Percentiles rank a stretch among this genome's conserved stretches.
phyloP scores from a whole-genome alignment of 2,888 invertebrate genomes.

The Brachyopa scutellaris region DNA sequence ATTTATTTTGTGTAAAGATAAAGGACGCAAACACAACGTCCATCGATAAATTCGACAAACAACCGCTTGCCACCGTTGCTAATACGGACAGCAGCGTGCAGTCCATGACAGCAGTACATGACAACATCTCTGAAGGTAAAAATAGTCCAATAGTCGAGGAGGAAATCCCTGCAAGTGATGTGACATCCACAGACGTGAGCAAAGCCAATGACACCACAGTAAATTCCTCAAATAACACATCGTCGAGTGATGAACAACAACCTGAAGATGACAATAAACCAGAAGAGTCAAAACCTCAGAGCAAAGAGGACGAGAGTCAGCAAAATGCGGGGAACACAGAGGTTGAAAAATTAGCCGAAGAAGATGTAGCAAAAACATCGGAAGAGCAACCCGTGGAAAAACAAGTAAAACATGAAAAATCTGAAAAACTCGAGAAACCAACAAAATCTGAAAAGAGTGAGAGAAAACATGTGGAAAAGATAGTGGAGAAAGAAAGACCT shows the following conservation, averaged over 20 bases:
- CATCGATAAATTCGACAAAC: conserved; percentile 35
- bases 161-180: conserved; percentile 52
- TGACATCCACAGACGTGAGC: conserved; percentile 46
- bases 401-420: conserved; percentile 28
- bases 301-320: background rate
- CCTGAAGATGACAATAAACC: background rate
- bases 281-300: conserved; percentile 8
- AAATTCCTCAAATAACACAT: conserved; percentile 46
- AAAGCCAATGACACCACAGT: conserved; percentile 54
- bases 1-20: background rate
- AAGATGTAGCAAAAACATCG: conserved; percentile 10
- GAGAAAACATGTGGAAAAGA: conserved; percentile 26
- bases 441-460: conserved; percentile 37
- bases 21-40: conserved; percentile 15
- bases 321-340: conserved; percentile 14
- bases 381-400: background rate
- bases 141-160: conserved; percentile 29
- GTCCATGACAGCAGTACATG: conserved; percentile 17
- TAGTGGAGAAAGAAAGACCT: conserved; percentile 26
- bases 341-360: background rate
- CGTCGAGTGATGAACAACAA: conserved; percentile 48
- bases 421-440: conserved; percentile 50
- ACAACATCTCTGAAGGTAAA: conserved; percentile 41
- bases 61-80: background rate
- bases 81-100: conserved; percentile 14